phyloP scores from a whole-genome alignment of 2,113 vertebrate genomes.

The Meles meles region DNA sequence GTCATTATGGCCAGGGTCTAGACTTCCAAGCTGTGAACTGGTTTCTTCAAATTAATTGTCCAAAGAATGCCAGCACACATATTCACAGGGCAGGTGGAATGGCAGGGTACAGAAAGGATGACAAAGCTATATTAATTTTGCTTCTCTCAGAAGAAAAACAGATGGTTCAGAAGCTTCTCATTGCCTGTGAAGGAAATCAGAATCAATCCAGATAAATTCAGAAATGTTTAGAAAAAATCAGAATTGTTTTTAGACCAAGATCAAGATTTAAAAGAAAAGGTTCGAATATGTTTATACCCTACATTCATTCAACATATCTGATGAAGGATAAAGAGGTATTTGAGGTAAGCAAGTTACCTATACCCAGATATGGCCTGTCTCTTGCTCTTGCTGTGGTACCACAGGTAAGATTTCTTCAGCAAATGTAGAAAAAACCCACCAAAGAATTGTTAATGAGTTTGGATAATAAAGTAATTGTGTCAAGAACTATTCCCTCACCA shows the following conservation, averaged over 20 bases:
- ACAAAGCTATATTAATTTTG: constrained; percentile 91
- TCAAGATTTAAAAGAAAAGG: not conserved
- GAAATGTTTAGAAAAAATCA: not conserved
- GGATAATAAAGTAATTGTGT: not conserved
- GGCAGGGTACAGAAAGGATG: constrained; percentile 94
- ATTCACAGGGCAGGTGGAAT: constrained; percentile 96
- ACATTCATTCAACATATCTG: constrained; percentile 92
- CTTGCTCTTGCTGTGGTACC: constrained; percentile 94
- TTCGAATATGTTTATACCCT: constrained; percentile 89
- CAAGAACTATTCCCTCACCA: constrained; percentile 55
- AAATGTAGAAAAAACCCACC: constrained; percentile 77
- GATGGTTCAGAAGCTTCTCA: constrained; percentile 88
- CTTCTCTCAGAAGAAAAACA: constrained; percentile 91
- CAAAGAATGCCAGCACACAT: constrained; percentile 94
- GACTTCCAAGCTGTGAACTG: constrained; percentile 96
- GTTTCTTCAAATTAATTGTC: constrained; percentile 97
- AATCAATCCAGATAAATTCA: not conserved
- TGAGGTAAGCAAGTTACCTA: constrained; percentile 87
- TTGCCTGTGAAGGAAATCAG: constrained; percentile 94
- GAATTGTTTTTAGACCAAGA: not conserved
- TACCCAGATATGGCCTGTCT: constrained; percentile 88
- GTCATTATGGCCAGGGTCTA: constrained; percentile 95
- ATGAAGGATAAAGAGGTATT: constrained; percentile 98
- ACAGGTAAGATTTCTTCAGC: constrained; percentile 92
- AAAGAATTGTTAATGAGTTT: constrained; percentile 1